phyloP scores from a whole-genome alignment of 1,140 invertebrate species.

The Atta texana region DNA sequence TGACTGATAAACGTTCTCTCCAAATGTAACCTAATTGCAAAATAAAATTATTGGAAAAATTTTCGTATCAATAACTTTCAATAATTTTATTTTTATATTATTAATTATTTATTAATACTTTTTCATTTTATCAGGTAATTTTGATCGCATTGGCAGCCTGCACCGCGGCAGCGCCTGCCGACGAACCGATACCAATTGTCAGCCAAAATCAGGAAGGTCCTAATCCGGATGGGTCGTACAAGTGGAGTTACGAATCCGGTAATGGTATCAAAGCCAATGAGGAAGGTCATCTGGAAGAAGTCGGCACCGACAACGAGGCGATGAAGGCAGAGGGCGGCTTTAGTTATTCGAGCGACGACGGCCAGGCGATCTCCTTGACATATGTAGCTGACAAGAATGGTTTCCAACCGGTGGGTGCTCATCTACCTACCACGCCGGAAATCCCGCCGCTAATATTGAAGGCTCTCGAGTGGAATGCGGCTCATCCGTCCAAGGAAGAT shows the following conservation, averaged over 20 bases:
- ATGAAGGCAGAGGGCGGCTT: conserved; percentile 80
- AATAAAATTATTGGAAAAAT: too few species aligned
- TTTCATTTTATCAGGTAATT: conserved; percentile 53
- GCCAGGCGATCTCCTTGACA: conserved; percentile 82
- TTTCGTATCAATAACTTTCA: too few species aligned
- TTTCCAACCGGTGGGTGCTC: conserved; percentile 85
- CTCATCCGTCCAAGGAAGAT: conserved; percentile 80
- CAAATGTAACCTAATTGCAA: too few species aligned
- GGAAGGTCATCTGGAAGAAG: conserved; percentile 84
- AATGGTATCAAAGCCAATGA: conserved; percentile 85
- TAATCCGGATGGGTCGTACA: conserved; percentile 82
- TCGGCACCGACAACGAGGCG: conserved; percentile 76
- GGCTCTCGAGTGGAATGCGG: conserved; percentile 80
- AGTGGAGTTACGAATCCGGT: conserved; percentile 84
- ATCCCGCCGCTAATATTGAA: conserved; percentile 83
- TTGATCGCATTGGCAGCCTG: conserved; percentile 63
- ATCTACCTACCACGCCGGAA: conserved; percentile 82
- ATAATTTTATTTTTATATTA: too few species aligned
- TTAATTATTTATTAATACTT: too few species aligned
- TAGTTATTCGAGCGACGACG: conserved; percentile 86
- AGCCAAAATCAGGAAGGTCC: conserved; percentile 76
- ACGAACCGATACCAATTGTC: conserved; percentile 79
- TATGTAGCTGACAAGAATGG: conserved; percentile 88
- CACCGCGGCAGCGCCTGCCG: conserved; percentile 63
- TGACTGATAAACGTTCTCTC: too few species aligned